Evolutionary conservation across 2,888 invertebrate species (phyloP).

Genomic region (Stenichneumon culpator): DNA sequence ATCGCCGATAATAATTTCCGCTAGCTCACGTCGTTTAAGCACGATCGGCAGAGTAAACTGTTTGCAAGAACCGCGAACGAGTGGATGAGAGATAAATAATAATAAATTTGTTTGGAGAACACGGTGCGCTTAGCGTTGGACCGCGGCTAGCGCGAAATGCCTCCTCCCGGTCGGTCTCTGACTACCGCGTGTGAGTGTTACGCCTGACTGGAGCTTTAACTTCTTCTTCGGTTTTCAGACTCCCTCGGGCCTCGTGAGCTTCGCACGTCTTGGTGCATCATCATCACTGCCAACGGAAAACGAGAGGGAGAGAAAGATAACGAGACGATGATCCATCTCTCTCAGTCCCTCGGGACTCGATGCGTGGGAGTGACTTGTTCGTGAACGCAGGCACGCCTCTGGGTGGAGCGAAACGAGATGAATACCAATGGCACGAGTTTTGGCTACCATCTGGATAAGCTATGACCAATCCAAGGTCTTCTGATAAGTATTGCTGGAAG

Average conservation of each 20-base stretch:
- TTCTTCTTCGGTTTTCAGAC: conserved; percentile 51
- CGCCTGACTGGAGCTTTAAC: conserved; percentile 77
- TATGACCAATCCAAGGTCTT: conserved; percentile 47
- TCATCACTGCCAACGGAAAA: conserved; percentile 25
- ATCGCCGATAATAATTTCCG: neutral
- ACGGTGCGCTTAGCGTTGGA: conserved; percentile 19
- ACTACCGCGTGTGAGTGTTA: conserved; percentile 75
- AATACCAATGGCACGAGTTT: conserved; percentile 46
- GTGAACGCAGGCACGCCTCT: conserved; percentile 45
- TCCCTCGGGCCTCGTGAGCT: conserved; percentile 34
- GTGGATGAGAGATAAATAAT: conserved; percentile 73
- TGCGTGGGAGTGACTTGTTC: conserved; percentile 58
- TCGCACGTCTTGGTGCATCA: conserved; percentile 53
- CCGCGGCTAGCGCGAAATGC: conserved; percentile 16
- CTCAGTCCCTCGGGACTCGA: conserved; percentile 29
- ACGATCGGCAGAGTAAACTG: conserved; percentile 70
- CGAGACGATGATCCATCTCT: conserved; percentile 23
- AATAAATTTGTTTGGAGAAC: conserved; percentile 65
- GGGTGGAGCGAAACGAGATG: conserved; percentile 54
- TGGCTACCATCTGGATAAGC: conserved; percentile 57
- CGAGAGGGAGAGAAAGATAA: conserved; percentile 30
- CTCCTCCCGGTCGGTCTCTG: conserved; percentile 25
- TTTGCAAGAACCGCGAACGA: conserved; percentile 67
- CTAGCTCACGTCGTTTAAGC: neutral
- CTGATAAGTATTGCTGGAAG: neutral